Conservation (phyloP, 2,113 vertebrate species). For the Micronycteris hirsuta region DNA sequence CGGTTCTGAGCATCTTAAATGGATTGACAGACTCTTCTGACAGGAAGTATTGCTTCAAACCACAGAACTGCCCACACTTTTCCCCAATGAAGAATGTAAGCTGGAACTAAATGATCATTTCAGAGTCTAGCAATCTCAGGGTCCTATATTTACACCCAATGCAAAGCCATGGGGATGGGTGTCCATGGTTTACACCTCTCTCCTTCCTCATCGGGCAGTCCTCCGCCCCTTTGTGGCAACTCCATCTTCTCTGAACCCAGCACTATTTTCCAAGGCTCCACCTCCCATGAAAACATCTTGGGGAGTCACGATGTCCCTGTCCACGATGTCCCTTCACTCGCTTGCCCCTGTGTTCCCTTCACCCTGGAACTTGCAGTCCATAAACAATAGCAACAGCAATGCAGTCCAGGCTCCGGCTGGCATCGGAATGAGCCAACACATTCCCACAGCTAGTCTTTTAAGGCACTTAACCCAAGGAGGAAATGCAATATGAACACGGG, state of each 20-base stretch:
- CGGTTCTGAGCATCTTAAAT: slow-evolving; percentile 38
- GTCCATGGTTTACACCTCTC: neutral
- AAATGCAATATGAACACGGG: neutral
- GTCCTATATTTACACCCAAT: neutral
- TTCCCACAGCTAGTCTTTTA: neutral
- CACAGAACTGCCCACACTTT: slow-evolving; percentile 28
- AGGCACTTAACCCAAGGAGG: neutral
- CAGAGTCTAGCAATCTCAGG: neutral
- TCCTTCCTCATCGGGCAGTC: neutral
- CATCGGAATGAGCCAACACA: neutral
- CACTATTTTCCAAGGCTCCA: neutral
- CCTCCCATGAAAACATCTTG: neutral
- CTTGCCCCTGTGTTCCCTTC: neutral
- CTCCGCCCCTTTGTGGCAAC: neutral
- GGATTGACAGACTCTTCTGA: slow-evolving; percentile 37
- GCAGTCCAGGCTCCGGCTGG: neutral
- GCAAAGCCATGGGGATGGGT: neutral
- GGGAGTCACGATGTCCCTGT: neutral
- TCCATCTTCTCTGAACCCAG: neutral
- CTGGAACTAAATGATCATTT: neutral
- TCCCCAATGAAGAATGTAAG: neutral
- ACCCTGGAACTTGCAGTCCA: neutral
- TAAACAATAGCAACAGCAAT: neutral
- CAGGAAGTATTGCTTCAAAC: slow-evolving; percentile 15
- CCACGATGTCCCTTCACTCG: neutral